Evolutionary conservation across 2,888 invertebrate species (phyloP).

Genomic region (Torymus texanus): DNA sequence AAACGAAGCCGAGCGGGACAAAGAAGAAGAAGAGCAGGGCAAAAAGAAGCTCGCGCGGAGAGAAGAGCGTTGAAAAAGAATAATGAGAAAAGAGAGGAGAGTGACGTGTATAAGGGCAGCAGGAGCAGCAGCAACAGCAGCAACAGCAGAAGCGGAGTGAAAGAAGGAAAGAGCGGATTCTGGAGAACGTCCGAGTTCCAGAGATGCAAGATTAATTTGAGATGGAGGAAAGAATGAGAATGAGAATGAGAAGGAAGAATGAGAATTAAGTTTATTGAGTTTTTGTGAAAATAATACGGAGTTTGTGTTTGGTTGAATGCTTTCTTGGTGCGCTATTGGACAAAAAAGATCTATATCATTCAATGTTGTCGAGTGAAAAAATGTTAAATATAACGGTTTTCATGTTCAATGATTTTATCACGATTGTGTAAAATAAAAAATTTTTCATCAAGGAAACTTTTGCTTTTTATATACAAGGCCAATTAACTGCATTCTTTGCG

Average conservation of each 20-base stretch:
- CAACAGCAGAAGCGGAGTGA: slow-evolving; percentile 4
- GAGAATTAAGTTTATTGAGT: background rate
- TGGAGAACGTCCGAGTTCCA: slow-evolving; percentile 25
- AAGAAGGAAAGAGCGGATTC: slow-evolving; percentile 47
- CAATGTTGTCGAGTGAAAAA: too few relatives aligned
- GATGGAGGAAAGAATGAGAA: background rate
- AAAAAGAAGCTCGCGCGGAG: background rate
- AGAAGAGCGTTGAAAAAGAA: slow-evolving; percentile 6
- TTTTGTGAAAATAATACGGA: too few relatives aligned
- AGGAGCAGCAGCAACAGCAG: slow-evolving; percentile 25
- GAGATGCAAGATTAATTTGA: background rate
- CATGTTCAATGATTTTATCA: too few relatives aligned
- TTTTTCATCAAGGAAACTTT: too few relatives aligned
- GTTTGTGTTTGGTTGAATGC: too few relatives aligned
- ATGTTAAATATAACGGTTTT: too few relatives aligned
- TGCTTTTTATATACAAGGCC: too few relatives aligned
- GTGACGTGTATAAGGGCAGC: slow-evolving; percentile 31
- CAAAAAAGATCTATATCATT: too few relatives aligned
- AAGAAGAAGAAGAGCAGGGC: slow-evolving; percentile 1
- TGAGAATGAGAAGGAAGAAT: background rate
- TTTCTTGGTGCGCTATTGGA: too few relatives aligned
- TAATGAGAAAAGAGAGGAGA: slow-evolving; percentile 3
- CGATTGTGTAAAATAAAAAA: too few relatives aligned
- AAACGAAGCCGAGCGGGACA: slow-evolving; percentile 15
- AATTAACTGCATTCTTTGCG: too few relatives aligned